Conservation (phyloP, 2,888 invertebrate genomes). For the Girardia tigrina region DNA sequence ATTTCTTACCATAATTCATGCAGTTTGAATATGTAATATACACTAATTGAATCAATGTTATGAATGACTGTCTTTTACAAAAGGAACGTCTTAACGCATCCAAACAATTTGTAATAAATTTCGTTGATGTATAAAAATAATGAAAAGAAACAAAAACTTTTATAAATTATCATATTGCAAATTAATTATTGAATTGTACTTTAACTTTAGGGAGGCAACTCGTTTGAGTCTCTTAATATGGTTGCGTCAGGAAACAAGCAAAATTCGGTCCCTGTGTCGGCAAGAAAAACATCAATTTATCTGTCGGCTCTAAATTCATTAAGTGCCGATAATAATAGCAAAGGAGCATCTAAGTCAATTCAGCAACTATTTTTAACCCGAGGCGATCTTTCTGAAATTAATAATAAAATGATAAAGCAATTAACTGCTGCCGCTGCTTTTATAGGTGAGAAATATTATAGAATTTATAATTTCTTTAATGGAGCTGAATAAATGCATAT, state of each 20-base stretch:
- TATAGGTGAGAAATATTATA: not conserved
- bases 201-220: conserved; percentile 1
- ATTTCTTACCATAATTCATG: too few relatives aligned
- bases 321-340: not conserved
- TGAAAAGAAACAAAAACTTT: too few relatives aligned
- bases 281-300: conserved; percentile 8
- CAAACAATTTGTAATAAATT: too few relatives aligned
- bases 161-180: too few relatives aligned
- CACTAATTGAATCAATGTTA: too few relatives aligned
- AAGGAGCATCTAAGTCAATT: conserved; percentile 2
- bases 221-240: conserved; percentile 1
- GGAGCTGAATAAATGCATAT: too few relatives aligned
- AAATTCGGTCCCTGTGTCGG: not conserved
- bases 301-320: not conserved
- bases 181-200: too few relatives aligned
- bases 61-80: too few relatives aligned
- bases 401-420: conserved; percentile 23
- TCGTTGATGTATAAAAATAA: too few relatives aligned
- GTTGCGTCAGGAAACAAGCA: not conserved
- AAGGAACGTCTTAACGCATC: too few relatives aligned
- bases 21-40: too few relatives aligned
- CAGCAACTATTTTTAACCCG: conserved; percentile 13
- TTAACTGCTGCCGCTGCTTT: conserved; percentile 1
- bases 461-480: too few relatives aligned
- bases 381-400: not conserved